A percentile compares a stretch with the other conserved stretches of the same genome.
Evolutionary conservation across 1,140 invertebrate genomes (phyloP).

Genomic region (Liolophura sinensis): DNA sequence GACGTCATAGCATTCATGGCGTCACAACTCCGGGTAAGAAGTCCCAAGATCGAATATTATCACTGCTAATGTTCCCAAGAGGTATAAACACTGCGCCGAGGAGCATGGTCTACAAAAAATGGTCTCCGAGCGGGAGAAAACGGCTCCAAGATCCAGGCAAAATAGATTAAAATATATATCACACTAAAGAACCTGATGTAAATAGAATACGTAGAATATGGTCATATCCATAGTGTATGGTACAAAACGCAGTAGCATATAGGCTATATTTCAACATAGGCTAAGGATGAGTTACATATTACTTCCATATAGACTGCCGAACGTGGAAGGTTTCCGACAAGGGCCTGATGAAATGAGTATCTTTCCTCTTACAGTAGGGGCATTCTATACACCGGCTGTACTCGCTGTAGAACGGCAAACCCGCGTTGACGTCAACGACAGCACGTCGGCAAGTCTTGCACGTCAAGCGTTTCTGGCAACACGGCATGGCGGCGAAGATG

Average conservation of each 20-base stretch:
- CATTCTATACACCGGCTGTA: slow-evolving; percentile 91
- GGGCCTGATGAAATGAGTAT: slow-evolving; percentile 93
- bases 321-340: slow-evolving; percentile 47
- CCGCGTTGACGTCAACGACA: slow-evolving; percentile 50
- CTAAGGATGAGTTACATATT: slow-evolving; percentile 10
- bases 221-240: not conserved
- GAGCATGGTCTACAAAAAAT: not conserved
- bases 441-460: slow-evolving; percentile 52
- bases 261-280: not conserved
- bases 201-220: not conserved
- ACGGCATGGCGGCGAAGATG: slow-evolving; percentile 95
- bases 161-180: not conserved
- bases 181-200: not conserved
- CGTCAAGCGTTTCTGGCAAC: slow-evolving; percentile 88
- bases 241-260: not conserved
- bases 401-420: slow-evolving; percentile 89
- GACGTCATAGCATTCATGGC: no score
- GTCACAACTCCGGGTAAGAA: no score
- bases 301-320: slow-evolving; percentile 48
- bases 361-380: slow-evolving; percentile 85
- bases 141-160: not conserved
- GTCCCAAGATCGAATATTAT: no score
- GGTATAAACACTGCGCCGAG: no score
- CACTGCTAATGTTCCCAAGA: no score
- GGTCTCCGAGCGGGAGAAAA: not conserved